Percentiles rank a stretch among this genome's conserved stretches.
These are phyloP conservation scores for Daboia siamensis DNA, from an alignment of 2,113 vertebrate genomes.

Conservation along the genomic window DNA sequence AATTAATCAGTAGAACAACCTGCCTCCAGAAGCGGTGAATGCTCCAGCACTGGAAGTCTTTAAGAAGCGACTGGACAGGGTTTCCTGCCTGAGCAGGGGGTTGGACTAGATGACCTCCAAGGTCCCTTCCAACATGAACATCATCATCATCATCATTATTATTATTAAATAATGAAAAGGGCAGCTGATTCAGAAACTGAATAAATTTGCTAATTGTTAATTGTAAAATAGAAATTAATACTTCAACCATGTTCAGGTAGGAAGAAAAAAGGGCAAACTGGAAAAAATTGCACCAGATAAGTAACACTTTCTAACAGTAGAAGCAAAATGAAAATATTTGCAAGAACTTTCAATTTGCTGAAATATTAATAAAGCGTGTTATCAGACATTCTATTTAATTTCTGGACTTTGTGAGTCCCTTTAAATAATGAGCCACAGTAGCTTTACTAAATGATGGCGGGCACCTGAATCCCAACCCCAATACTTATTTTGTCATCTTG, in stretches of 20 bases:
- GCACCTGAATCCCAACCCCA: not conserved
- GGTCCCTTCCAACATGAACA: too few species aligned
- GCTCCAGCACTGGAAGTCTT: too few species aligned
- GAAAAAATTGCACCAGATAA: not conserved
- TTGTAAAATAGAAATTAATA: not conserved
- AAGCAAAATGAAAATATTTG: not conserved
- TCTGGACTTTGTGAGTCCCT: not conserved
- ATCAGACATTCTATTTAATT: not conserved
- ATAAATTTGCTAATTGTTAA: slow-evolving; percentile 9
- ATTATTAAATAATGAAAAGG: not conserved
- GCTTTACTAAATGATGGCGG: not conserved
- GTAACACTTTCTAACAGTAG: not conserved
- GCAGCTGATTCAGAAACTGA: slow-evolving; percentile 4
- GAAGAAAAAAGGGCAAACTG: not conserved
- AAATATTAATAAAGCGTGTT: not conserved
- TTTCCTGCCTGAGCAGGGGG: too few species aligned
- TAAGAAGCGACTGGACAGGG: too few species aligned
- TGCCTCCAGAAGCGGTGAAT: too few species aligned
- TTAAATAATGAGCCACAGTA: not conserved
- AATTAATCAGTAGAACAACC: too few species aligned
- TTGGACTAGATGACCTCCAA: too few species aligned
- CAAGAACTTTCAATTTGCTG: not conserved
- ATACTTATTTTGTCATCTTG: not conserved
- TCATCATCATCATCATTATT: too few species aligned
- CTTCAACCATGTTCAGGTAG: not conserved